phyloP scores from a whole-genome alignment of 2,888 invertebrate genomes.

The Tetanocera ferruginea region DNA sequence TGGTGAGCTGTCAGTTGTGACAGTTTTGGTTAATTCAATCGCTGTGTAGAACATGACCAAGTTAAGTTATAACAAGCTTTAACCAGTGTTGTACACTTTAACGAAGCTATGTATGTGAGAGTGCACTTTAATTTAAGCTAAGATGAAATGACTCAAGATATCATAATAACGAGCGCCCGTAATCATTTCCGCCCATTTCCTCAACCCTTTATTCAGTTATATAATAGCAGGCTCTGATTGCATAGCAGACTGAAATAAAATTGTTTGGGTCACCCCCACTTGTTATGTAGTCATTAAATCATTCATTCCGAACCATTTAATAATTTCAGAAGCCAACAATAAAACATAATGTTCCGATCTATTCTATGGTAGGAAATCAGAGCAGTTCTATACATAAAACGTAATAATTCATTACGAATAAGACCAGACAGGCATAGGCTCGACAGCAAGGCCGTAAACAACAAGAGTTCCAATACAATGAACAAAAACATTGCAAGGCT shows the following conservation, averaged over 20 bases:
- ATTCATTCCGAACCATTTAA: conserved; percentile 64
- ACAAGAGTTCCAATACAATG: conserved; percentile 38
- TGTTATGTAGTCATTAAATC: conserved; percentile 59
- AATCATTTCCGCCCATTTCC: not conserved
- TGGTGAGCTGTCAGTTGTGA: too few relatives aligned
- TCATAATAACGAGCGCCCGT: not conserved
- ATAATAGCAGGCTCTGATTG: not conserved
- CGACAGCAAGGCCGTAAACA: conserved; percentile 23
- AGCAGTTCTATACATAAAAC: conserved; percentile 23
- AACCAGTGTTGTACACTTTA: not conserved
- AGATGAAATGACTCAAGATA: too few relatives aligned
- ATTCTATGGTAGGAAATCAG: conserved; percentile 46
- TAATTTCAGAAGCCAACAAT: conserved; percentile 52
- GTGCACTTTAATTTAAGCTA: too few relatives aligned
- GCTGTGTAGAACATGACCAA: too few relatives aligned
- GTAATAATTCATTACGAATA: conserved; percentile 61
- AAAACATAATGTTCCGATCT: conserved; percentile 31
- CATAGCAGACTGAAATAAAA: not conserved
- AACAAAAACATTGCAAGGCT: conserved; percentile 43
- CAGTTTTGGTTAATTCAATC: too few relatives aligned
- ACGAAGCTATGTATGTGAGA: not conserved
- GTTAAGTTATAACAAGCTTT: too few relatives aligned
- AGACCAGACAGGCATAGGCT: conserved; percentile 17
- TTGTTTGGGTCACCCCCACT: conserved; percentile 9
- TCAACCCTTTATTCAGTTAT: conserved; percentile 42